phyloP scores from a whole-genome alignment of 2,113 vertebrate genomes.

The Mesembrinibis cayennensis region DNA sequence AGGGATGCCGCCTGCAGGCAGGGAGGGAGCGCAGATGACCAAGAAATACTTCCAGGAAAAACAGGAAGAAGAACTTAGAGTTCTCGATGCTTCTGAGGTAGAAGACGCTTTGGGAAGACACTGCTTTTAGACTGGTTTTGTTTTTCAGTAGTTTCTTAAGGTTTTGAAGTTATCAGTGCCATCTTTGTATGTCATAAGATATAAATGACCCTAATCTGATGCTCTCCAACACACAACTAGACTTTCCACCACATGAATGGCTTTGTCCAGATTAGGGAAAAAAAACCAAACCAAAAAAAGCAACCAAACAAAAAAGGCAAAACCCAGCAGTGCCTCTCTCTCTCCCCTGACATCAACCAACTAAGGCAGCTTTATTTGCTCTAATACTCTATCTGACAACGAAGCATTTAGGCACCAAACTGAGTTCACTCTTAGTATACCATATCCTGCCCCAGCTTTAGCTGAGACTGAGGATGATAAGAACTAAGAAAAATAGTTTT shows the following conservation, averaged over 20 bases:
- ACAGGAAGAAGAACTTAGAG: background rate
- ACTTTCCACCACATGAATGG: background rate
- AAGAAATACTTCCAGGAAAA: background rate
- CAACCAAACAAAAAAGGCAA: background rate
- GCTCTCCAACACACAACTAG: background rate
- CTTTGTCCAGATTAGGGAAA: background rate
- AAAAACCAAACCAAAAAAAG: background rate
- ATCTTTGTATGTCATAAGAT: background rate
- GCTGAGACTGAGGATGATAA: background rate
- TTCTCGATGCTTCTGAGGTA: background rate
- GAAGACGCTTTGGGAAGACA: background rate
- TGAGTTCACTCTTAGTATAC: background rate
- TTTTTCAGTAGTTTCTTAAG: background rate
- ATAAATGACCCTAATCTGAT: background rate
- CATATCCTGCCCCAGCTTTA: background rate
- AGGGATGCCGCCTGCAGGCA: background rate
- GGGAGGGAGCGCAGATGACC: background rate
- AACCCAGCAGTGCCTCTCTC: background rate
- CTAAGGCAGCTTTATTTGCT: background rate
- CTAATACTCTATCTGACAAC: fast-evolving
- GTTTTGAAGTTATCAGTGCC: background rate
- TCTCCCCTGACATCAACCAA: background rate
- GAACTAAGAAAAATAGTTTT: background rate
- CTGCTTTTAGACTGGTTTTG: background rate
- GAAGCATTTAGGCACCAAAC: background rate